Evolutionary conservation across 2,888 invertebrate species (phyloP).

Genomic region (Trilocha varians): DNA sequence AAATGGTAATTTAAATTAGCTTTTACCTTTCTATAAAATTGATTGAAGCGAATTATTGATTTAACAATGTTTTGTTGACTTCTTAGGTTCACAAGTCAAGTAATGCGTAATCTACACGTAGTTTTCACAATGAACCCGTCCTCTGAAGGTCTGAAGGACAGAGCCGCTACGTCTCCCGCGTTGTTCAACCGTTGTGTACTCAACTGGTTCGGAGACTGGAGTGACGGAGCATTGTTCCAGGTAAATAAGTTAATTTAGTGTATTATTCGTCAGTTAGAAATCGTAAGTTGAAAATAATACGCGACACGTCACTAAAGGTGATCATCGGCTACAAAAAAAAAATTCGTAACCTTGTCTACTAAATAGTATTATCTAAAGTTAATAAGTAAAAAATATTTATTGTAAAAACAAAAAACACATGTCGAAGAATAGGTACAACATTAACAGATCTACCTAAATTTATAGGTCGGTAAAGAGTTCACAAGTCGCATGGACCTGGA

Average conservation of each 20-base stretch:
- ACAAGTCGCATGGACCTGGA: constrained; percentile 96
- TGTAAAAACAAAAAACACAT: no score
- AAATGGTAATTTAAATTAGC: constrained; percentile 80
- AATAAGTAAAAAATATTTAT: no score
- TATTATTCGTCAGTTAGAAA: no score
- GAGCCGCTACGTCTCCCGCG: constrained; percentile 99
- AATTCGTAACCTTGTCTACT: no score
- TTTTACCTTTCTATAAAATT: not conserved
- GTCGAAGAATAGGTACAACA: no score
- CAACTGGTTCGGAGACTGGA: constrained; percentile 99
- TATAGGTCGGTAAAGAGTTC: constrained; percentile 92
- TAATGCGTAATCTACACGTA: constrained; percentile 99
- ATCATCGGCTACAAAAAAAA: no score
- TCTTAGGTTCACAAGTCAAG: constrained; percentile 91
- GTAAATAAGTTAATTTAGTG: no score
- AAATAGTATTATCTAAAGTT: no score
- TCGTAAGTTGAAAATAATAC: no score
- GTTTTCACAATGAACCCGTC: constrained; percentile 99
- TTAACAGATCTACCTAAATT: no score
- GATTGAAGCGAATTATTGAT: not conserved
- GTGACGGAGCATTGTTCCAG: constrained; percentile 94
- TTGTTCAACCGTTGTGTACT: constrained; percentile 99
- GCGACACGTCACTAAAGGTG: no score
- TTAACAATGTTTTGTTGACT: not conserved
- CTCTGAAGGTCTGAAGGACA: constrained; percentile 97